Evolutionary conservation across 2,888 invertebrate genomes (phyloP), one percentile per base, ranked within the genome.

Genomic region (Linhomoeus sp.): DNA sequence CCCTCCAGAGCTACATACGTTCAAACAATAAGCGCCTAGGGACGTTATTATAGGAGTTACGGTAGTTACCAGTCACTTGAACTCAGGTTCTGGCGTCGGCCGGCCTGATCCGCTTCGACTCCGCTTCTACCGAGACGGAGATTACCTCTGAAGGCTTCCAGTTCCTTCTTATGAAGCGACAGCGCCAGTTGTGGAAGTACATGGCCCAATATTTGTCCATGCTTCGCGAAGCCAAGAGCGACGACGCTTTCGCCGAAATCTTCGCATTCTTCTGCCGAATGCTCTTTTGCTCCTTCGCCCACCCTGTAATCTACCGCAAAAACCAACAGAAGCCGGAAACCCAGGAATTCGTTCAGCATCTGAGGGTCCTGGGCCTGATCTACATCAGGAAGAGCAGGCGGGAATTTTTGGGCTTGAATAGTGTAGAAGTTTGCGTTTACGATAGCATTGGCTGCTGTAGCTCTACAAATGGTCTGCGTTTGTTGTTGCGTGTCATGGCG

Each of bases 161-260:
- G 70, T 97, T 97, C 68, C 71, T 97, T 22, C 72, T 97, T 23
- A 72, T 94, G 50, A 88, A 88, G 64, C 83, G 87, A 0, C 79
- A 85, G 14, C 81, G 86, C 41, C 90, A 90, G 73, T 72, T 97
- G 37, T 97, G 94, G 94, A 80, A 87, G 67, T 97, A 97, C 69
- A 79, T 97, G 62, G 76, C 92, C 7, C 49, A 54, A 17, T 55
- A 48, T 24, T 47, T 55, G n/a, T 41, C 38, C 1, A 24, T 37
- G 3, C 35, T 23, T 20, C n/a, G 61, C 24, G 41, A 29, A 41
- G 41, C 43, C 41, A 46, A 25, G 60, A 59, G 48, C 45, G 54
- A 9, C 56, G 52, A 46, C 22, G 25, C 38, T 19, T 47, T 57
- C 26, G 49, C 50, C 12, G 51, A 52, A 35, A 36, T 56, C n/a